Evolutionary conservation across 2,888 invertebrate genomes (phyloP).

Genomic region (Globia sparganii): DNA sequence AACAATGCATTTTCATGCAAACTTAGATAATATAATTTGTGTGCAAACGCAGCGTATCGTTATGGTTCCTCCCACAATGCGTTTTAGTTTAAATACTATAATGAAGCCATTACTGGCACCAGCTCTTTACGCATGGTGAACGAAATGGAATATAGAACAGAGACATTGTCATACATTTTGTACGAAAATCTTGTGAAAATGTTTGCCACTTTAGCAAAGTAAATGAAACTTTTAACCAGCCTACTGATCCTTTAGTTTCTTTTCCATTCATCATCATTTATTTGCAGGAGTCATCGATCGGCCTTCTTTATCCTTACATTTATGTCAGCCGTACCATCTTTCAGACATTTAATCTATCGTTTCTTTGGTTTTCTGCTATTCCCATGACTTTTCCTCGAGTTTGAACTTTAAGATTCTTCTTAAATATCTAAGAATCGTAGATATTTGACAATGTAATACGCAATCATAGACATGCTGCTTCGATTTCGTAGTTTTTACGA

Average conservation of each 20-base stretch:
- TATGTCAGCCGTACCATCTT: background rate
- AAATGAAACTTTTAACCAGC: background rate
- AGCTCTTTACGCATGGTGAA: conserved; percentile 17
- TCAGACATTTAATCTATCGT: background rate
- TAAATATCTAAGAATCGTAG: background rate
- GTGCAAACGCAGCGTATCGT: conserved; percentile 31
- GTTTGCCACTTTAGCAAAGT: background rate
- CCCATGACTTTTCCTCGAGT: background rate
- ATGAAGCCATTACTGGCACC: conserved; percentile 31
- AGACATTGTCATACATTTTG: background rate
- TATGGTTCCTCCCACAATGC: conserved; percentile 23
- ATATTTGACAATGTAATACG: background rate
- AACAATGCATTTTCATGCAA: conserved; percentile 32
- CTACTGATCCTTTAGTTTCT: background rate
- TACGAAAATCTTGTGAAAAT: background rate
- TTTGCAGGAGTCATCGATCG: background rate
- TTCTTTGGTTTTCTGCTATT: background rate
- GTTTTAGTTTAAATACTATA: conserved; percentile 28
- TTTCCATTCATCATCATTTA: background rate
- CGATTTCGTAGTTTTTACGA: too few species aligned
- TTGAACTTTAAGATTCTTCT: background rate
- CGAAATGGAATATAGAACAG: background rate
- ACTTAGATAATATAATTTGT: conserved; percentile 3
- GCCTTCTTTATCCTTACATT: background rate
- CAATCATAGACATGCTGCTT: background rate